A percentile compares a stretch with the other conserved stretches of the same genome.
Conservation (phyloP, 2,797 vertebrate genomes). For the Syndactyla subalaris region DNA sequence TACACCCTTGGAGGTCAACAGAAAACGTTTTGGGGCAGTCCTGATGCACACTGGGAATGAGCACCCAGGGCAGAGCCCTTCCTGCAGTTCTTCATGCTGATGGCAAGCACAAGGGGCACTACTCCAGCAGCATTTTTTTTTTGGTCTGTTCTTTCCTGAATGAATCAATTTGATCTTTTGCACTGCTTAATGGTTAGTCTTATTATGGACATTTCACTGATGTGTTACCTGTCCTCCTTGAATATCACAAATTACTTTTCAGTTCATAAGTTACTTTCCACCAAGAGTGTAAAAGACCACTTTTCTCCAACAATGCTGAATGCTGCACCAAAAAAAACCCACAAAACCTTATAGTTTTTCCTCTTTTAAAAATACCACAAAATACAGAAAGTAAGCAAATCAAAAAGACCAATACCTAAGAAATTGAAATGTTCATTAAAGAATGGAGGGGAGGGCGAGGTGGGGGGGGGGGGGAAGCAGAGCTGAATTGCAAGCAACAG, state of each 20-base stretch:
- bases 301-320: background rate
- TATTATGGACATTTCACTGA: background rate
- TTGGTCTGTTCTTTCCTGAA: background rate
- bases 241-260: background rate
- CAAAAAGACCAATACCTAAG: background rate
- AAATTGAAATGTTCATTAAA: background rate
- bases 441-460: too few species aligned
- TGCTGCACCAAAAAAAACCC: background rate
- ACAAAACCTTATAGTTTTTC: background rate
- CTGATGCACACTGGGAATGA: background rate
- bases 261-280: background rate
- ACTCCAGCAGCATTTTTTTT: background rate
- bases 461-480: background rate
- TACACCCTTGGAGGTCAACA: background rate
- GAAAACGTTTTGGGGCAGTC: background rate
- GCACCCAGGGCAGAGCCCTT: background rate
- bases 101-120: rapidly evolving
- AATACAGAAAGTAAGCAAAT: background rate
- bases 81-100: background rate
- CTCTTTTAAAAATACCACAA: background rate
- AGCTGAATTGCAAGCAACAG: background rate
- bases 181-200: background rate
- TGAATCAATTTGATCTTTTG: background rate
- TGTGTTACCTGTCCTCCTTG: background rate
- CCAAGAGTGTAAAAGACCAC: background rate